phyloP scores from a whole-genome alignment of 2,113 vertebrate genomes.

The Petrocephalus zakoni region DNA sequence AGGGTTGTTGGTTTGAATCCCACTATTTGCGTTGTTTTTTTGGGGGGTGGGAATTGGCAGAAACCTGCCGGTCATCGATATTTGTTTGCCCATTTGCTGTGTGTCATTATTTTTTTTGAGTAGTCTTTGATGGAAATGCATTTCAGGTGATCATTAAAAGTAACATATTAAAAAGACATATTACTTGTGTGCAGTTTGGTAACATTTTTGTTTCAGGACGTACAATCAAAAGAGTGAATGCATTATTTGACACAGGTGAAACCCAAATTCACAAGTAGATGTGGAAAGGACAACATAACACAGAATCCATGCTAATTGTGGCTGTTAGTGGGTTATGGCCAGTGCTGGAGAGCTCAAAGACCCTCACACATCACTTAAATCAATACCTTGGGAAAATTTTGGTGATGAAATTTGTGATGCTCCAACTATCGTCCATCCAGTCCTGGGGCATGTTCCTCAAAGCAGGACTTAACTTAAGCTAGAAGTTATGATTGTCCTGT shows the following conservation, averaged over 20 bases:
- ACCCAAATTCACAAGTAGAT: neutral
- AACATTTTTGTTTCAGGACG: neutral
- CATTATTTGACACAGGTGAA: neutral
- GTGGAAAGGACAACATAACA: neutral
- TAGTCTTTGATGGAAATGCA: neutral
- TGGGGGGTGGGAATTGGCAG: neutral
- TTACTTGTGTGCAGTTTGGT: neutral
- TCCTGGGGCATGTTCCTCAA: neutral
- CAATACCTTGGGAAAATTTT: neutral
- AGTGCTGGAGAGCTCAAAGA: neutral
- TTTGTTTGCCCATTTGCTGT: neutral
- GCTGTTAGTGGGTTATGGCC: neutral
- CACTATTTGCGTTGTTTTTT: neutral
- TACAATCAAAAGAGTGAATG: neutral
- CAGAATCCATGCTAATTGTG: neutral
- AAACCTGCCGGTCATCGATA: neutral
- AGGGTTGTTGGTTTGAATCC: neutral
- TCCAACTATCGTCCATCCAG: neutral
- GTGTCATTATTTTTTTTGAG: neutral
- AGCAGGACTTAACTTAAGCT: neutral
- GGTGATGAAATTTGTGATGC: neutral
- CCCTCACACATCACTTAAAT: neutral
- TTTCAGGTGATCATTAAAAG: neutral
- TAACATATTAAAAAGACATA: too few species aligned
- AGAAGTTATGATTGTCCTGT: too few species aligned